Evolutionary conservation across 1,140 invertebrate genomes (phyloP), one percentile per base, ranked within the genome.

Genomic region (Lamellibrachia luymesi): DNA sequence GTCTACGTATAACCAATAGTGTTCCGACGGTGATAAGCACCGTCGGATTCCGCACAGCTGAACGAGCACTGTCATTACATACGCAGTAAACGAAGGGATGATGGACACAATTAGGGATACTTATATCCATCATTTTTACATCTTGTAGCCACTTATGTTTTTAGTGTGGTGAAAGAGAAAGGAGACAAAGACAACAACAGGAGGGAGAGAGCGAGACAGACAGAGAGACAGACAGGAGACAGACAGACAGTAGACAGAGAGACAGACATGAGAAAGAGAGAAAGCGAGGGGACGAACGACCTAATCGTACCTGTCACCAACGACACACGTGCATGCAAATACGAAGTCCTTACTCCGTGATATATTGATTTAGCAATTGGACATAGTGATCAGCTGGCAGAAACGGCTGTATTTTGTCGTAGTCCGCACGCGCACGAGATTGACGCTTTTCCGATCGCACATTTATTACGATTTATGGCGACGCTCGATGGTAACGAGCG

Each of bases 391-490:
- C 50, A 91, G 13, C 50, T 50, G 51, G n/a, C 13, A 22, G 13
- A 22, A 25, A 52, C 50, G 13, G 1, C 13, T 91, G 50, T 17
- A 13, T 91, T 91, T 50, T 51, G 51, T 91, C 91, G 51, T 13
- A 10, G 91, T 51, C 91, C 50, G 50, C 7, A 10, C 50, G 0
- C 5, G 50, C 13, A 52, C 50, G 22, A 5, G 51, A 52, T 52
- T 91, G 17, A 91, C 91, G 91, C 10, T 50, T 50, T 91, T 91
- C 51, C 51, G 91, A 80, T 80, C 64, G 64, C 64, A 6, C 64
- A 80, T 80, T 80, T 17, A 80, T 80, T 80, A 17, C 17, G 64
- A 80, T 80, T 80, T 80, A 80, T 80, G 25, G 64, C 64, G 64
- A 80, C 64, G 13, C 25, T 10, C 25, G 13, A 80, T 80, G 5